These are phyloP conservation scores for Hofmannophila pseudospretella DNA, from an alignment of 2,888 invertebrate genomes.

Conservation along the genomic window DNA sequence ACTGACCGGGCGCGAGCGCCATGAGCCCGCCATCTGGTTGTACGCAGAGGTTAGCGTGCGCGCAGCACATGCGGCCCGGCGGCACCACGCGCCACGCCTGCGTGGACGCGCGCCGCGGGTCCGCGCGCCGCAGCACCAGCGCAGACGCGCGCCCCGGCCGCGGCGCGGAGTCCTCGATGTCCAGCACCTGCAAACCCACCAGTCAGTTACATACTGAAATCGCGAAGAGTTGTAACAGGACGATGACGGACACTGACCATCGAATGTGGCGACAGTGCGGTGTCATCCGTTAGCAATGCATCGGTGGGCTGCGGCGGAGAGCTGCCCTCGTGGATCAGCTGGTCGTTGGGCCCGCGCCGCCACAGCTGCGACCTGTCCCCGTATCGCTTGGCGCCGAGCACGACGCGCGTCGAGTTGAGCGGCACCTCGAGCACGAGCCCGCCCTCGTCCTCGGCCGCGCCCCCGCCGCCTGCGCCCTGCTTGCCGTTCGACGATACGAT, in stretches of 20 bases:
- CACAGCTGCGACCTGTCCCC: conserved; percentile 90
- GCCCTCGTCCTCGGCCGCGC: conserved; percentile 79
- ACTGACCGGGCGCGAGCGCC: conserved; percentile 65
- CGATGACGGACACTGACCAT: conserved; percentile 59
- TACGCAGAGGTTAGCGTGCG: conserved; percentile 92
- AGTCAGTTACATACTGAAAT: too few relatives aligned
- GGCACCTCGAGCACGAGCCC: conserved; percentile 90
- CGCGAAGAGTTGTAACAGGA: too few relatives aligned
- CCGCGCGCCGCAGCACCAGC: conserved; percentile 89
- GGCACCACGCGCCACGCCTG: conserved; percentile 88
- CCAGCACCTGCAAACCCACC: conserved; percentile 81
- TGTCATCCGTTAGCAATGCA: conserved; percentile 44
- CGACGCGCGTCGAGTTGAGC: conserved; percentile 79
- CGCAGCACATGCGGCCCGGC: conserved; percentile 91
- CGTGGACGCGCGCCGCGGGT: conserved; percentile 89
- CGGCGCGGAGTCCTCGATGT: conserved; percentile 92
- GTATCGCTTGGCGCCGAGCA: conserved; percentile 83
- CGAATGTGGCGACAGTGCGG: conserved; percentile 56
- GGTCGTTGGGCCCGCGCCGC: conserved; percentile 93
- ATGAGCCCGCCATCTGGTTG: conserved; percentile 76
- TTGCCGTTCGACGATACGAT: conserved; percentile 8
- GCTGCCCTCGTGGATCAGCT: conserved; percentile 95
- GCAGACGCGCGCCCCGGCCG: conserved; percentile 85
- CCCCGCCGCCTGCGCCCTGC: conserved; percentile 13
- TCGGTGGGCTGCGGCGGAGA: conserved; percentile 79